These are phyloP conservation scores for Artemia franciscana DNA, from an alignment of 1,140 invertebrate species.

Conservation along the genomic window DNA sequence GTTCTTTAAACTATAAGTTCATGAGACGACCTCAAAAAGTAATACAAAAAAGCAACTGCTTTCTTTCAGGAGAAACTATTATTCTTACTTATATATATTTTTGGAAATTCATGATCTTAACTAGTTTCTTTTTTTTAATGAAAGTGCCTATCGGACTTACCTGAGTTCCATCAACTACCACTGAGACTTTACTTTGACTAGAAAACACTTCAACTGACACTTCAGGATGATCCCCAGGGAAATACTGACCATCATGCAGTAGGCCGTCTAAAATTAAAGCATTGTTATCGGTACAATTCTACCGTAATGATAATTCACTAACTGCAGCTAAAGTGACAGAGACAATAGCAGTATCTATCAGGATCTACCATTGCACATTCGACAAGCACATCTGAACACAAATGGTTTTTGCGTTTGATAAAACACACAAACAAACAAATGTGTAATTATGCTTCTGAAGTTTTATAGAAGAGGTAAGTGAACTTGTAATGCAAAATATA, in stretches of 20 bases:
- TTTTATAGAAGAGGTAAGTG: too few relatives aligned
- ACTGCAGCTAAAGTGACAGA: neutral
- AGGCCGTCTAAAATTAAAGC: conserved; percentile 7
- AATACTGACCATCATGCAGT: conserved; percentile 9
- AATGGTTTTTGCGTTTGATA: conserved; percentile 8
- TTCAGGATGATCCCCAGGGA: conserved; percentile 17
- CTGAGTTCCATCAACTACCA: conserved; percentile 32
- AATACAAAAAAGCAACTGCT: neutral
- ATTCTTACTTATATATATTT: neutral
- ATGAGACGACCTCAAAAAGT: neutral
- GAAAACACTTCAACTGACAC: conserved; percentile 28
- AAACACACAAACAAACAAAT: conserved; percentile 11
- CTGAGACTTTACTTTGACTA: conserved; percentile 28
- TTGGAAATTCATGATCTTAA: neutral
- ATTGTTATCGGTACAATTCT: conserved; percentile 2
- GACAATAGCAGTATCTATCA: neutral
- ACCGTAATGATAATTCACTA: neutral
- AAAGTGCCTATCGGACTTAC: conserved; percentile 25
- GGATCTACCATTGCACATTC: neutral
- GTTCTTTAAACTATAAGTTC: neutral
- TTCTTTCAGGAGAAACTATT: neutral
- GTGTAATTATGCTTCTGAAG: conserved; percentile 27
- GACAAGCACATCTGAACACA: conserved; percentile 8
- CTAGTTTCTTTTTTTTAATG: too few relatives aligned
- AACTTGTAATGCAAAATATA: too few relatives aligned